These are phyloP conservation scores for Ptychochromis oligacanthus DNA, from an alignment of 2,113 vertebrate species.

Conservation along the genomic window DNA sequence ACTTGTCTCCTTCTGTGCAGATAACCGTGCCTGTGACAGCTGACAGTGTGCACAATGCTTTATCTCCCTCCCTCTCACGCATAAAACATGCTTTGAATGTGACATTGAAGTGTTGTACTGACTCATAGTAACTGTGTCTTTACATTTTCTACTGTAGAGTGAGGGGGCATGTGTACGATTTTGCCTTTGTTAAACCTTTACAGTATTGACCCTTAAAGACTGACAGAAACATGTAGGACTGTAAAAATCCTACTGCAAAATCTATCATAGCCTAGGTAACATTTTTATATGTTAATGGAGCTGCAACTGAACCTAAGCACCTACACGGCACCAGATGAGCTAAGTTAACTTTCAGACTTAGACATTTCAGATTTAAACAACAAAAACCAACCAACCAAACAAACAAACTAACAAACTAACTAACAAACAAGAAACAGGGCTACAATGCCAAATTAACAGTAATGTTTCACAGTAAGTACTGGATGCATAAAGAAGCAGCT, in stretches of 20 bases:
- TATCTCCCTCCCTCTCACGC: background rate
- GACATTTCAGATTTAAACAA: too few relatives aligned
- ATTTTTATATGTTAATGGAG: background rate
- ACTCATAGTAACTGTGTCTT: background rate
- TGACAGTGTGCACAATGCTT: conserved; percentile 20
- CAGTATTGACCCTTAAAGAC: background rate
- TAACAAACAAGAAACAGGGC: too few relatives aligned
- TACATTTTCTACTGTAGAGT: background rate
- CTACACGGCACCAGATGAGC: background rate
- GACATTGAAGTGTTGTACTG: conserved; percentile 1
- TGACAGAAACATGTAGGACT: background rate
- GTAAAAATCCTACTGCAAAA: background rate
- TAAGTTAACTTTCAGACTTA: rapidly evolving
- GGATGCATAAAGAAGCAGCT: background rate
- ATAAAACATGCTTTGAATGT: background rate
- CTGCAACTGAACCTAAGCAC: background rate
- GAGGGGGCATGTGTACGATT: rapidly evolving
- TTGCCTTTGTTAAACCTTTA: background rate
- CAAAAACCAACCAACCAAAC: too few relatives aligned
- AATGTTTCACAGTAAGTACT: background rate
- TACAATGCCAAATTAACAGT: too few relatives aligned
- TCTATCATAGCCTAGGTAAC: background rate
- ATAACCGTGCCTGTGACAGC: conserved; percentile 30
- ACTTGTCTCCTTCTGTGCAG: conserved; percentile 27
- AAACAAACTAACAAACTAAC: too few relatives aligned